These are phyloP conservation scores for Drosophila meridiana DNA, from an alignment of 2,888 invertebrate species.

Conservation along the genomic window DNA sequence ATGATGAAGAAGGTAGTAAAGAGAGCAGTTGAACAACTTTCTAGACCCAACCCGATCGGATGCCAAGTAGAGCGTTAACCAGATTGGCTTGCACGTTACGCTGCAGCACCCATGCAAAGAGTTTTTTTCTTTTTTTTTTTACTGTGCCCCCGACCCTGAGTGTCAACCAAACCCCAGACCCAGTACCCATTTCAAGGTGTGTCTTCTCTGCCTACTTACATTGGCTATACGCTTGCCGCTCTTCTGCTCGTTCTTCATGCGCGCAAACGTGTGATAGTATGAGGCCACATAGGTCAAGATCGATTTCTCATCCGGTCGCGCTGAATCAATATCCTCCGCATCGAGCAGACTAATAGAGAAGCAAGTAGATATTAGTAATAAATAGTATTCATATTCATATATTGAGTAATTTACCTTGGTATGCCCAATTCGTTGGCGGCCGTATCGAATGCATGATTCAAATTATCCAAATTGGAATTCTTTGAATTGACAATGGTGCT, in stretches of 20 bases:
- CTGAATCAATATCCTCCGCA: constrained; percentile 98
- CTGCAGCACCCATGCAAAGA: constrained; percentile 65
- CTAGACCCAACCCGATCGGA: constrained; percentile 59
- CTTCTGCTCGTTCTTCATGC: constrained; percentile 99
- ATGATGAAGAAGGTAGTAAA: constrained; percentile 14
- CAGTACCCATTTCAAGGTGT: constrained; percentile 39
- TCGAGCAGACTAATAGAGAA: constrained; percentile 89
- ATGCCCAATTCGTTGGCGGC: constrained; percentile 97
- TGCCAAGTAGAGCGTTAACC: constrained; percentile 78
- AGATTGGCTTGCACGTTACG: constrained; percentile 71
- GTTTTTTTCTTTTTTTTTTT: constrained; percentile 11
- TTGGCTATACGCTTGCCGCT: constrained; percentile 98
- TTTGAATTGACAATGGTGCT: constrained; percentile 91
- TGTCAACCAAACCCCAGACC: constrained; percentile 31
- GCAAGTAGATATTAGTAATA: background rate
- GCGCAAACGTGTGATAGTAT: constrained; percentile 99
- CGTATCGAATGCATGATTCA: constrained; percentile 98
- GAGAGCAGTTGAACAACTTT: constrained; percentile 65
- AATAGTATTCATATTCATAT: constrained; percentile 12
- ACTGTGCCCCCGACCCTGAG: constrained; percentile 50
- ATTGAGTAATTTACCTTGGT: constrained; percentile 85
- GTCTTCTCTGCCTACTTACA: constrained; percentile 87
- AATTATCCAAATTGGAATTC: constrained; percentile 93
- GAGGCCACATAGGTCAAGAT: constrained; percentile 99
- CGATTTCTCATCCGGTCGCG: constrained; percentile 98